phyloP scores from a whole-genome alignment of 30 jellyfish, hydroid and myxozoan species.

The Catostylus mosaicus region DNA sequence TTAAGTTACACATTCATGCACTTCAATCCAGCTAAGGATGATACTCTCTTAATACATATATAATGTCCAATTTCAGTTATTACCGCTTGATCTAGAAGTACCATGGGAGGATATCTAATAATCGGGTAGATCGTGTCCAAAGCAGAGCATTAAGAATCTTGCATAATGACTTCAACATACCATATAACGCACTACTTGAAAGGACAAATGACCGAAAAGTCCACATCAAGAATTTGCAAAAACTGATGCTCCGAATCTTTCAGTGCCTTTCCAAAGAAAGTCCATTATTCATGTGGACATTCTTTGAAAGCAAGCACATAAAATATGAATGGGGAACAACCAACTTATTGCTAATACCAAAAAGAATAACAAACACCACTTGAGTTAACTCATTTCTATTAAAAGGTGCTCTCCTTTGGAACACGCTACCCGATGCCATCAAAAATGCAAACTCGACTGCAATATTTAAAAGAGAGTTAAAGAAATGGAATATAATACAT shows the following conservation, averaged over 20 bases:
- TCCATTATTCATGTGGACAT: slow-evolving; percentile 53
- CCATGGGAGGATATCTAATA: slow-evolving; percentile 27
- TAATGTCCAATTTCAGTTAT: slow-evolving; percentile 48
- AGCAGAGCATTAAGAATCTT: slow-evolving; percentile 38
- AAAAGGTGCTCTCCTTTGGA: not conserved
- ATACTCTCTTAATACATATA: slow-evolving; percentile 26
- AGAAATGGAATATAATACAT: not conserved
- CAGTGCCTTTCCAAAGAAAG: slow-evolving; percentile 39
- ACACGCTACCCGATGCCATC: slow-evolving; percentile 32
- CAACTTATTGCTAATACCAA: no score
- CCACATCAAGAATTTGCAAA: no score
- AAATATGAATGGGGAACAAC: slow-evolving; percentile 26
- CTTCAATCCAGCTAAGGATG: no score
- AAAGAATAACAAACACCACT: slow-evolving; percentile 9
- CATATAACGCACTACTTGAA: slow-evolving; percentile 32
- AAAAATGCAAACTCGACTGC: slow-evolving; percentile 14
- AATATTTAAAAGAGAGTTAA: not conserved
- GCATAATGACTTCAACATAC: slow-evolving; percentile 35
- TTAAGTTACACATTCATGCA: no score
- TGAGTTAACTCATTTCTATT: not conserved
- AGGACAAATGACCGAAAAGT: no score
- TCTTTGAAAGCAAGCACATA: slow-evolving; percentile 32
- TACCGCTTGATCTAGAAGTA: slow-evolving; percentile 64
- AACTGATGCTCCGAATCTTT: slow-evolving; percentile 31
- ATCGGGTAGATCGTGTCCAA: slow-evolving; percentile 41